phyloP scores from a whole-genome alignment of 2,797 vertebrate species.

The Oophaga sylvatica region DNA sequence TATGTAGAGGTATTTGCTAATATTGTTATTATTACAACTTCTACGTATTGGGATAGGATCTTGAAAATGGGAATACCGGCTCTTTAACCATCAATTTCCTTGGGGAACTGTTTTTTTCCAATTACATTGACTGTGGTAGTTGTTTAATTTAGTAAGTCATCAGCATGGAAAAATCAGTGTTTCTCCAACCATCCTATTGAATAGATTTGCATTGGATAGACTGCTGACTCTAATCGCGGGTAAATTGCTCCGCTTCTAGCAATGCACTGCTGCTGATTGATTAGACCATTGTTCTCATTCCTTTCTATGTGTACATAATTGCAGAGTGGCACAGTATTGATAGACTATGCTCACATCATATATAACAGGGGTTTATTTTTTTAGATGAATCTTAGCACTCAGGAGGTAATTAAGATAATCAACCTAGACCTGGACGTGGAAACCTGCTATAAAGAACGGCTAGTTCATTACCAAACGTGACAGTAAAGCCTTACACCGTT shows the following conservation, averaged over 20 bases:
- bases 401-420: slow-evolving; percentile 26
- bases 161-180: slow-evolving; percentile 31
- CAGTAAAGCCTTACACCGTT: background rate
- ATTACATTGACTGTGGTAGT: slow-evolving; percentile 6
- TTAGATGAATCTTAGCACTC: background rate
- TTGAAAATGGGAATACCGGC: too few species aligned
- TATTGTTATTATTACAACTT: too few species aligned
- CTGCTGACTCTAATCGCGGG: slow-evolving; percentile 55
- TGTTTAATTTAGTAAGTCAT: slow-evolving; percentile 42
- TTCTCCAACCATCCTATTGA: slow-evolving; percentile 6
- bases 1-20: too few species aligned
- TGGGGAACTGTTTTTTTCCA: background rate
- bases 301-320: slow-evolving; percentile 51
- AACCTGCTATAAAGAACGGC: slow-evolving; percentile 1
- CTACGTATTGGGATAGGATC: too few species aligned
- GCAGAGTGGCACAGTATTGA: slow-evolving; percentile 41
- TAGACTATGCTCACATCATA: slow-evolving; percentile 17
- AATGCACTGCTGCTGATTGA: slow-evolving; percentile 51
- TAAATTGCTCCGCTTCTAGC: slow-evolving; percentile 31
- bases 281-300: slow-evolving; percentile 46
- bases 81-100: background rate
- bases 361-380: slow-evolving; percentile 38
- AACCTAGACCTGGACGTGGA: background rate
- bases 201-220: slow-evolving; percentile 52
- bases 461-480: slow-evolving; percentile 21